phyloP scores from a whole-genome alignment of 2,113 vertebrate species.

The Collichthys lucidus region DNA sequence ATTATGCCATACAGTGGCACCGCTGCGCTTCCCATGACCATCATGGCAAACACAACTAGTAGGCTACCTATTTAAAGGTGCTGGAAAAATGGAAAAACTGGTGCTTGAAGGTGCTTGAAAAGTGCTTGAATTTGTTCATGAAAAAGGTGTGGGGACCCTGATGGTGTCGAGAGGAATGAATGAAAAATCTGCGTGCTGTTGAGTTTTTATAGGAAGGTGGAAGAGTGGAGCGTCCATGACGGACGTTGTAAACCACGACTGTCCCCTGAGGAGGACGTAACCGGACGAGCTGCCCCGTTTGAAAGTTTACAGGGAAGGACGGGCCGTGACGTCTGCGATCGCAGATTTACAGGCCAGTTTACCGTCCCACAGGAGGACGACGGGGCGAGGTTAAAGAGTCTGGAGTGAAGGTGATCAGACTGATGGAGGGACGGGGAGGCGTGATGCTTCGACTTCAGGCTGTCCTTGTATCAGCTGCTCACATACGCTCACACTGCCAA shows the following conservation, averaged over 20 bases:
- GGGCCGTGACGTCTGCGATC: neutral
- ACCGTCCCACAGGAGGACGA: neutral
- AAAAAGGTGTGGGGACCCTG: too few relatives aligned
- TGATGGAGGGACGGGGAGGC: neutral
- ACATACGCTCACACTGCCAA: neutral
- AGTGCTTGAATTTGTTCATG: too few relatives aligned
- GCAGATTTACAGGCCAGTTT: conserved; percentile 30
- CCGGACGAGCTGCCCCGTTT: conserved; percentile 5
- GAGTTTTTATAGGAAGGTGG: conserved; percentile 12
- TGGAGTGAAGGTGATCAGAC: neutral
- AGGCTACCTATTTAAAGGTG: too few relatives aligned
- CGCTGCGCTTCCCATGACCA: too few relatives aligned
- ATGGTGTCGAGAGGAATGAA: too few relatives aligned
- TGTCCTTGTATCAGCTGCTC: neutral
- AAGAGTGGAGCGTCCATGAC: neutral
- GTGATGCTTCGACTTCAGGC: neutral
- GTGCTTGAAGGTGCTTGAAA: too few relatives aligned
- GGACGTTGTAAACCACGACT: neutral
- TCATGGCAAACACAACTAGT: too few relatives aligned
- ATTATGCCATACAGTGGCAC: too few relatives aligned
- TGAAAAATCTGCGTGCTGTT: too few relatives aligned
- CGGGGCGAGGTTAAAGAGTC: neutral
- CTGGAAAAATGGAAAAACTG: too few relatives aligned
- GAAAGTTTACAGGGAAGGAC: conserved; percentile 49
- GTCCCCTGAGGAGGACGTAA: conserved; percentile 41